Base-by-base conservation (phyloP, 2,888 invertebrate species). In the Belgica antarctica region DNA sequence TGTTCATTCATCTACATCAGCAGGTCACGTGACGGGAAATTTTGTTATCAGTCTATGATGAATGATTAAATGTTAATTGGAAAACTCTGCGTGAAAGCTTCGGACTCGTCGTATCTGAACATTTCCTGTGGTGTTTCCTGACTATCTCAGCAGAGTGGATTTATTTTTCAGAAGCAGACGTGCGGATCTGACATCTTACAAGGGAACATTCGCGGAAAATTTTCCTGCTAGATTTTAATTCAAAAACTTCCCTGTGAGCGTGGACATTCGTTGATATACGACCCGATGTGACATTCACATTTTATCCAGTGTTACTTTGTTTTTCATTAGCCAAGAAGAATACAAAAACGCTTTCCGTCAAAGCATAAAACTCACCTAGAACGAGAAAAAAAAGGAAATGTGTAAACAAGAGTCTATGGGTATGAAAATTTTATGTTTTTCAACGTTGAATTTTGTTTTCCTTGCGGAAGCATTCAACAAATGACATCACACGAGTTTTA, bases 261-360 rank as follows among this genome's bases (percentile, higher is more conserved):
- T 10, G 8, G 15, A 10, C 41, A 41, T 41, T 41, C n/a, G n/a
- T n/a, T n/a, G n/a, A 41, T 41, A n/a, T 41, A 41, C n/a, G 41
- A 41, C n/a, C 3, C 2, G 41, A 12, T n/a, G 41, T 15, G 34
- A 34, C 34, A n/a, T n/a, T n/a, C n/a, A n/a, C n/a, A n/a, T n/a
- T n/a, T n/a, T n/a, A n/a, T n/a, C n/a, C n/a, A 34, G 12, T 41
- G 41, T 41, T 41, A 22, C 52, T 52, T 52, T 22, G 17, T 52
- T 52, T 52, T 52, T 52, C 52, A 52, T 52, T 52, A 52, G 52
- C 52, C 52, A 22, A 19, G 22, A 17, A 46, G 7, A 8, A 34
- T 34, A 41, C 12, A 10, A 15, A 2, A 41, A 41, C 15, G n/a
- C 12, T 17, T 52, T 10, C 22, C 52, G 4, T 52, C 22, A 5